phyloP scores from a whole-genome alignment of 2,888 invertebrate genomes.

The Caenorhabditis sp. region DNA sequence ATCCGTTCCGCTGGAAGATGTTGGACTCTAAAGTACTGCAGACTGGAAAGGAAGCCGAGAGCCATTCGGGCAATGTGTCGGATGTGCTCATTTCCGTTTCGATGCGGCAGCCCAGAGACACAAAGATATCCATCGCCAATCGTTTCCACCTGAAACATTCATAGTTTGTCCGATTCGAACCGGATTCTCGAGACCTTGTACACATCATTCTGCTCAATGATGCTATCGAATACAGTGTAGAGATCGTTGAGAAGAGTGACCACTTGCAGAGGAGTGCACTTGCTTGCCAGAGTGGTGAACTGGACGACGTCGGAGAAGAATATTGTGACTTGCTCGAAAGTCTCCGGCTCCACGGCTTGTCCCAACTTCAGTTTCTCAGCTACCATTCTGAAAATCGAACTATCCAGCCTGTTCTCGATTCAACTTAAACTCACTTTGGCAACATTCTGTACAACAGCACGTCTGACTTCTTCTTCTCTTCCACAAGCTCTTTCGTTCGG shows the following conservation, averaged over 20 bases:
- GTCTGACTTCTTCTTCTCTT: conserved; percentile 76
- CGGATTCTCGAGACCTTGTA: conserved; percentile 72
- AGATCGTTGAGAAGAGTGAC: conserved; percentile 74
- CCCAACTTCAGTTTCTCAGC: conserved; percentile 73
- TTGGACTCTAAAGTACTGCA: conserved; percentile 68
- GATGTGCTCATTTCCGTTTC: conserved; percentile 64
- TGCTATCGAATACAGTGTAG: conserved; percentile 74
- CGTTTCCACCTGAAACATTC: conserved; percentile 66
- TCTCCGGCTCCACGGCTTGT: conserved; percentile 66
- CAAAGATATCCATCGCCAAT: conserved; percentile 67
- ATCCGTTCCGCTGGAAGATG: conserved; percentile 72
- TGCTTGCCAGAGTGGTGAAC: conserved; percentile 67
- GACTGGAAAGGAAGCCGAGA: conserved; percentile 63
- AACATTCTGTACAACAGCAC: conserved; percentile 73
- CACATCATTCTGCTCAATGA: conserved; percentile 75
- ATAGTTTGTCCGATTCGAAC: background rate
- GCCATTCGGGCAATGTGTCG: conserved; percentile 71
- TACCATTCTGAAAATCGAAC: conserved; percentile 31
- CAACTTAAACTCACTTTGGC: conserved; percentile 53
- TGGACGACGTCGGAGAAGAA: conserved; percentile 74
- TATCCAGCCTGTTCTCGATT: background rate
- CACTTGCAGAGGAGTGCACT: conserved; percentile 70
- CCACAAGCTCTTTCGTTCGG: conserved; percentile 67
- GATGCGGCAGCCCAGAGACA: conserved; percentile 64
- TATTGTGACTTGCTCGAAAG: conserved; percentile 68